Evolutionary conservation across 2,888 invertebrate species (phyloP).

Genomic region (Amphipyra berbera): DNA sequence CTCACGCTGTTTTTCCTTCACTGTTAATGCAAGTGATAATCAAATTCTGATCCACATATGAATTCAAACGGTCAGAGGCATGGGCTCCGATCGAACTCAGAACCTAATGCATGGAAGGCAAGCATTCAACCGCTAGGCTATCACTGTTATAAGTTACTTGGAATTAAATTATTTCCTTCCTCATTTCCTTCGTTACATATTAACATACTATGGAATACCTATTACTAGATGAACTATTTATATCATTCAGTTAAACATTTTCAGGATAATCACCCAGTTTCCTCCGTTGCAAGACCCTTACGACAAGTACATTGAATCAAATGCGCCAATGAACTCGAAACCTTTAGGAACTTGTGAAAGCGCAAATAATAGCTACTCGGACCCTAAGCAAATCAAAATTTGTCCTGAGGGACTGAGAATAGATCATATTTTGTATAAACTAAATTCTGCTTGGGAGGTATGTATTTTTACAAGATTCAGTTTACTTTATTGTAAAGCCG

Average conservation of each 20-base stretch:
- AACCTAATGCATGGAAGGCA: too few relatives aligned
- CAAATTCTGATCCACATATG: too few relatives aligned
- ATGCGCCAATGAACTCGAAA: slow-evolving; percentile 60
- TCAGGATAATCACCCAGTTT: slow-evolving; percentile 85
- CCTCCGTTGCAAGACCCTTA: slow-evolving; percentile 79
- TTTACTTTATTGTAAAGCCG: neutral
- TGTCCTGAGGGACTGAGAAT: slow-evolving; percentile 95
- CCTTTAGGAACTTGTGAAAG: slow-evolving; percentile 91
- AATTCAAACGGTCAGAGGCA: too few relatives aligned
- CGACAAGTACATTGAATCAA: slow-evolving; percentile 64
- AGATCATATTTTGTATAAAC: slow-evolving; percentile 95
- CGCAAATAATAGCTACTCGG: slow-evolving; percentile 95
- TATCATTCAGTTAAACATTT: slow-evolving; percentile 8
- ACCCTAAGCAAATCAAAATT: slow-evolving; percentile 82
- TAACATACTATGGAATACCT: too few relatives aligned
- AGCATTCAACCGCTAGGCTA: too few relatives aligned
- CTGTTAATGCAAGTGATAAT: too few relatives aligned
- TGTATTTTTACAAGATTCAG: slow-evolving; percentile 1
- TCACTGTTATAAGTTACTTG: too few relatives aligned
- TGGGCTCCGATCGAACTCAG: too few relatives aligned
- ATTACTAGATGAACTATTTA: neutral
- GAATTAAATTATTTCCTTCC: too few relatives aligned
- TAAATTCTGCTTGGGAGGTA: slow-evolving; percentile 75
- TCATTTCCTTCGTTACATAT: too few relatives aligned
- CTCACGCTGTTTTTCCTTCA: too few relatives aligned